Base-by-base conservation (phyloP, 2,113 vertebrate species). In the Phyllostomus discolor region DNA sequence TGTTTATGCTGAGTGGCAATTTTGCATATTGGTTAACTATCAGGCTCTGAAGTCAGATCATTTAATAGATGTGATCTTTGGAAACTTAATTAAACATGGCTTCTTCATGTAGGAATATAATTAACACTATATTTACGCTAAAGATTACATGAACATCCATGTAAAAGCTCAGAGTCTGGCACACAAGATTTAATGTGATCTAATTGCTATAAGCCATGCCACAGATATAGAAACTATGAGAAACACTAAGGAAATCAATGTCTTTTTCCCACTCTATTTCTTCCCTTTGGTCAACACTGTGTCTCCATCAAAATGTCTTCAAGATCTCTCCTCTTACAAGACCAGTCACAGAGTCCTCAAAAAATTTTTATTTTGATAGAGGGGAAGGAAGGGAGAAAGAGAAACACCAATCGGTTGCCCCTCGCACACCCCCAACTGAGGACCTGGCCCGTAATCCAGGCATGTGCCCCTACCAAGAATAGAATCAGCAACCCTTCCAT, bases 51-150 rank as follows among this genome's bases (percentile, higher is more conserved):
- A 90, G 33, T 90, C 57, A 75, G 38, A 90, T 14, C 78, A 48
- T 69, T 86, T 64, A 92, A 81, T n/a, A 52, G 33, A 81, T 78
- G 8, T 26, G 33, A 82, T 38, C 75, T 57, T 11, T 87, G 43
- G 14, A 64, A 90, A 90, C 15, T 72, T 82, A 95, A 85, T 66
- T 70, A 93, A 93, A 41, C 31, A 46, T 93, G 62, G 38, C 95
- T 70, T 95, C 41, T 67, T 84, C 33, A 66, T 50, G 19, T 14
- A 12, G 28, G 14, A 66, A 93, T 57, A 1, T 75, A 88, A 86
- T 35, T 69, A 94, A 94, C 24, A 79, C 62, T 16, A 72, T 1
- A 66, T 33, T 95, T 15, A 57, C 22, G 26, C 17, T 94, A 69
- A 83, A 69, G 66, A 88, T 93, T 46, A 81, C 5, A 19, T 24